Conservation (phyloP, 2,113 vertebrate species). For the Pleuronectes platessa region DNA sequence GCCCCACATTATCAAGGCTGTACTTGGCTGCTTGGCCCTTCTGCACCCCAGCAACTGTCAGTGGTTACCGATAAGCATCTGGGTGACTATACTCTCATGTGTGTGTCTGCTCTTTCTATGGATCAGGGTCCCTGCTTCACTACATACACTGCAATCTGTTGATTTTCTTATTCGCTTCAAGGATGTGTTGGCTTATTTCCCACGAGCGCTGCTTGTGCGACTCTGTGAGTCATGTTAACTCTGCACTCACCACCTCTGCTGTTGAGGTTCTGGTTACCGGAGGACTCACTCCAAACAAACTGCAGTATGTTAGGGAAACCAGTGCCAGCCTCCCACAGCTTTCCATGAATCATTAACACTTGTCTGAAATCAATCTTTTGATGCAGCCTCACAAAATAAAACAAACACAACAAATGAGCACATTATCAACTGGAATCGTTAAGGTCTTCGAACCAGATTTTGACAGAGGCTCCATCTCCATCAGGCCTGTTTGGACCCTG, state of each 20-base stretch:
- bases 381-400: not conserved
- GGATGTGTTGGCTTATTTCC: not conserved
- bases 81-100: not conserved
- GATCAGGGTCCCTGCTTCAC: not conserved
- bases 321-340: too few relatives aligned
- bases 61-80: constrained; percentile 25
- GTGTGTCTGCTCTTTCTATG: not conserved
- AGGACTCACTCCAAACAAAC: not conserved
- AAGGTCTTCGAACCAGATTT: not conserved
- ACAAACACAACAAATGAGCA: not conserved
- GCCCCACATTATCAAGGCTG: constrained; percentile 58
- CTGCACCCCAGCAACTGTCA: constrained; percentile 43
- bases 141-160: not conserved
- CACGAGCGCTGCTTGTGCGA: not conserved
- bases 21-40: constrained; percentile 52
- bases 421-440: not conserved
- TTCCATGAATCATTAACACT: too few relatives aligned
- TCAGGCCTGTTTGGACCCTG: not conserved
- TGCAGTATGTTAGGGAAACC: not conserved
- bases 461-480: not conserved
- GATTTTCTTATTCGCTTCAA: too few relatives aligned
- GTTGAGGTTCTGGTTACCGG: too few relatives aligned
- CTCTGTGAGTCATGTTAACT: not conserved
- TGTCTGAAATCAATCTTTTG: not conserved
- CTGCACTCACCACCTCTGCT: not conserved